Conservation (phyloP, 23 tunicate species). For the Ciona savignyi region DNA sequence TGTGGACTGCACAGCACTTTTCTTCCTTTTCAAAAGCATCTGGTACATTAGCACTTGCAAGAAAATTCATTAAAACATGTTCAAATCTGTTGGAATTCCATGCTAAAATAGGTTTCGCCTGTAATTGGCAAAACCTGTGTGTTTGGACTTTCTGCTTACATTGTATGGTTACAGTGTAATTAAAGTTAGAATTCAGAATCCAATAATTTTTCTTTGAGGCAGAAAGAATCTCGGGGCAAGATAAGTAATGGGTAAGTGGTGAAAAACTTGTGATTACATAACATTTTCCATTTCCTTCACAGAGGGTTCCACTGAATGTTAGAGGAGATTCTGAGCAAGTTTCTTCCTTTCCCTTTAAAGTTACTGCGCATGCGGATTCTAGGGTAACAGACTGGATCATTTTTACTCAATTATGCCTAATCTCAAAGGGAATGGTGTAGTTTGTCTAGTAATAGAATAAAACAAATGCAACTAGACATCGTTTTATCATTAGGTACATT, state of each 20-base stretch:
- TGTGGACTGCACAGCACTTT: constrained; percentile 27
- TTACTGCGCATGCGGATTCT: not conserved
- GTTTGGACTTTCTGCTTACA: too few relatives aligned
- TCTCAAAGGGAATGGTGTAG: too few relatives aligned
- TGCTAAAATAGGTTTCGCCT: not conserved
- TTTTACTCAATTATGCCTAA: too few relatives aligned
- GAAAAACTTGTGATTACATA: constrained; percentile 23
- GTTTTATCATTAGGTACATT: too few relatives aligned
- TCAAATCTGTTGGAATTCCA: constrained; percentile 31
- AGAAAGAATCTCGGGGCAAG: constrained; percentile 8
- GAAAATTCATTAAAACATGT: not conserved
- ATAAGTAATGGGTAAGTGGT: constrained; percentile 6
- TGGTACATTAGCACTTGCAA: not conserved
- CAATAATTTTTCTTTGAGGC: not conserved
- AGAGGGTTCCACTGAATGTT: constrained; percentile 26
- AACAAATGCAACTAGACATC: too few relatives aligned
- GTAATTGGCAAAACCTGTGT: not conserved
- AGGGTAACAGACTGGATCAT: not conserved
- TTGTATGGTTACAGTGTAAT: not conserved
- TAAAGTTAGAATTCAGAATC: not conserved
- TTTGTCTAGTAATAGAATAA: too few relatives aligned
- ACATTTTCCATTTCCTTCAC: not conserved
- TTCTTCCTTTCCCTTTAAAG: not conserved
- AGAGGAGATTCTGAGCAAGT: not conserved
- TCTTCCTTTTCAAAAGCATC: not conserved